phyloP scores from a whole-genome alignment of 1,140 invertebrate genomes.

The Phymastichus coffea region DNA sequence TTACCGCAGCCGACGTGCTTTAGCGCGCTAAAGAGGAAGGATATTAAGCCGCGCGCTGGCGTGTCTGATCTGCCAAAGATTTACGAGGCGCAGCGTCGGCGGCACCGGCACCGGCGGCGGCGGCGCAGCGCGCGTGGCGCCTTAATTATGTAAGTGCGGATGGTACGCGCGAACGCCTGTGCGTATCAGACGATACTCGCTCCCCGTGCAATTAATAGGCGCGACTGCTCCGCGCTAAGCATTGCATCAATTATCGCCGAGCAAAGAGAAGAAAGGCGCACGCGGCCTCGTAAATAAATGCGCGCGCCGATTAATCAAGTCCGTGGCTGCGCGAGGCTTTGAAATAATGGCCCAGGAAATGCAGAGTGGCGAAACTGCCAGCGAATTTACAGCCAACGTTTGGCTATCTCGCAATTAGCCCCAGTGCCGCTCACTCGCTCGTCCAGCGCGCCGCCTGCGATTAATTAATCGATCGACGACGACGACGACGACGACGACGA shows the following conservation, averaged over 20 bases:
- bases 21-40: too few relatives aligned
- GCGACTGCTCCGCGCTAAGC: too few relatives aligned
- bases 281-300: too few relatives aligned
- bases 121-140: slow-evolving; percentile 50
- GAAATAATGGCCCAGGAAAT: neutral
- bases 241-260: too few relatives aligned
- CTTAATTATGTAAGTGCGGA: slow-evolving; percentile 52
- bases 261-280: too few relatives aligned
- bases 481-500: neutral
- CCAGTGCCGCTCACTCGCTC: neutral
- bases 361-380: neutral
- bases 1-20: slow-evolving; percentile 51
- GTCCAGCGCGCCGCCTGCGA: too few relatives aligned
- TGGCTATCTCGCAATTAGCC: neutral
- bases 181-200: too few relatives aligned
- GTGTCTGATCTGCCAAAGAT: slow-evolving; percentile 54
- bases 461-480: slow-evolving; percentile 9
- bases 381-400: neutral
- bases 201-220: too few relatives aligned
- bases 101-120: slow-evolving; percentile 38
- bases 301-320: neutral
- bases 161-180: slow-evolving; percentile 5
- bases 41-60: too few relatives aligned
- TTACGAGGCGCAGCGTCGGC: slow-evolving; percentile 47
- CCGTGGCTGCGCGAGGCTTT: too few relatives aligned